Conservation (phyloP, 2,113 vertebrate species). For the Propithecus coquereli region DNA sequence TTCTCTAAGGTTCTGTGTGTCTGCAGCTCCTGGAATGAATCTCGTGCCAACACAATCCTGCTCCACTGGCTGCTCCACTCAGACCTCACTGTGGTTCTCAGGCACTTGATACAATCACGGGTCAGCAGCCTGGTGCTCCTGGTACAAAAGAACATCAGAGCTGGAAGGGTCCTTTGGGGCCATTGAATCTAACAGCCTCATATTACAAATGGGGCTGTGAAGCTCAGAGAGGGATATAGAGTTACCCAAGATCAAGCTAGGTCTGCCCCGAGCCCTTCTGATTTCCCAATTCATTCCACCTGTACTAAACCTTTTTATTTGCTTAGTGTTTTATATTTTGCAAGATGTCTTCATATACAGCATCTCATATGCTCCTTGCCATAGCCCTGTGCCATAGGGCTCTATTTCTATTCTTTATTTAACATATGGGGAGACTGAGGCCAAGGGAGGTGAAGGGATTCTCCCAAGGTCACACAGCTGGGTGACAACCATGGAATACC, state of each 20-base stretch:
- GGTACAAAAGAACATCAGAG: not conserved
- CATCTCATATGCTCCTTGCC: not conserved
- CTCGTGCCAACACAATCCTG: too few relatives aligned
- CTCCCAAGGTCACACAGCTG: not conserved
- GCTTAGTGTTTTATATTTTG: not conserved
- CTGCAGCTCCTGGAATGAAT: too few relatives aligned
- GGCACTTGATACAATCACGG: not conserved
- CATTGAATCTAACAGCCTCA: not conserved
- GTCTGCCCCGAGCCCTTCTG: not conserved
- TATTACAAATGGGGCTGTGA: not conserved
- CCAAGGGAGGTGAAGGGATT: not conserved
- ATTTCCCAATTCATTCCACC: not conserved
- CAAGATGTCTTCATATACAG: not conserved
- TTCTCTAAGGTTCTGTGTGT: not conserved
- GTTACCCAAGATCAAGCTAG: not conserved
- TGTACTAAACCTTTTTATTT: not conserved
- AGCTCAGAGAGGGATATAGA: not conserved
- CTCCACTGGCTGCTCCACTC: not conserved
- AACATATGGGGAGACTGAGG: not conserved
- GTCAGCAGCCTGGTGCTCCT: not conserved
- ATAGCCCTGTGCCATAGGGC: not conserved
- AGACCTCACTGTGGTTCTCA: not conserved
- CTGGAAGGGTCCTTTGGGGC: not conserved
- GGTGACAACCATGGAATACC: not conserved
- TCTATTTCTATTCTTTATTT: not conserved